A percentile compares a stretch with the other conserved stretches of the same genome.
phyloP scores from a whole-genome alignment of 2,797 vertebrate species.

The Eidolon dupreanum region DNA sequence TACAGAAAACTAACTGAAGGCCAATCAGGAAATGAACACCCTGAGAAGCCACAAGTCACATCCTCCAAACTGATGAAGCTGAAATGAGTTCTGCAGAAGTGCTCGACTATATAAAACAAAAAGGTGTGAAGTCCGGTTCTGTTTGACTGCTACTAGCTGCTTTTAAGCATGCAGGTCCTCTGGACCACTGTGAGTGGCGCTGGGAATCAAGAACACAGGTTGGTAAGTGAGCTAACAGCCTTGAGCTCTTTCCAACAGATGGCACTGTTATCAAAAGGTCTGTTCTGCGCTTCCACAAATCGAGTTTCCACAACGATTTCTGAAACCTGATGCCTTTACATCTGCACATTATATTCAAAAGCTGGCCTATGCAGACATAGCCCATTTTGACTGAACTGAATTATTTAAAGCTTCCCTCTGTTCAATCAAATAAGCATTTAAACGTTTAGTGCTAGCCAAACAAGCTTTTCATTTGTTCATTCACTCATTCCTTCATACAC shows the following conservation, averaged over 20 bases:
- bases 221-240: background rate
- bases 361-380: background rate
- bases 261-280: background rate
- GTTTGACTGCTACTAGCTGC: background rate
- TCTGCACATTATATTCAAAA: background rate
- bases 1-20: background rate
- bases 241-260: background rate
- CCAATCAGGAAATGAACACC: background rate
- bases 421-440: background rate
- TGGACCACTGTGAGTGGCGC: background rate
- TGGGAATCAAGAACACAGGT: background rate
- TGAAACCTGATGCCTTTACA: background rate
- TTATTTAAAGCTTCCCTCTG: background rate
- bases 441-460: background rate
- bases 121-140: background rate
- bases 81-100: background rate
- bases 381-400: background rate
- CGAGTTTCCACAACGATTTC: background rate
- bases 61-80: background rate
- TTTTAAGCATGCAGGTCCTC: background rate
- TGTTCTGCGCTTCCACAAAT: background rate
- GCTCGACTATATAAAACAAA: background rate
- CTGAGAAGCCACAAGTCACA: background rate
- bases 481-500: background rate
- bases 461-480: background rate